Evolutionary conservation across 2,113 vertebrate genomes (phyloP).

Genomic region (Stigmatopora argus): DNA sequence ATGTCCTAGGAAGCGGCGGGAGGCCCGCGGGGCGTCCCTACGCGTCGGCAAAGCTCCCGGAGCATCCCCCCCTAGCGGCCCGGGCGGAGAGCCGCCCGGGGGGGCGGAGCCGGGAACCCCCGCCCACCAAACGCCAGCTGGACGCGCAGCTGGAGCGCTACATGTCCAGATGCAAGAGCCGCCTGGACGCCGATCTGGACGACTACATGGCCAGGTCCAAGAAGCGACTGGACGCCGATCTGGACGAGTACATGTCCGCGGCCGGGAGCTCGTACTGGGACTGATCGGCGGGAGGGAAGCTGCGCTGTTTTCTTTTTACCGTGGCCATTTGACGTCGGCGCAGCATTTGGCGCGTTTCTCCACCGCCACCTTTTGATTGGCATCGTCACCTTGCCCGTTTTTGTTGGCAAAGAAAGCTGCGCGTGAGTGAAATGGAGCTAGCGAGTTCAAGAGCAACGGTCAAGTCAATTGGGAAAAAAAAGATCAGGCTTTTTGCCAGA

Average conservation of each 20-base stretch:
- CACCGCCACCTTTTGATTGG: too few relatives aligned
- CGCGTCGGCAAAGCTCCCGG: neutral
- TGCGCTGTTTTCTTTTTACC: neutral
- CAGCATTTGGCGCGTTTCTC: neutral
- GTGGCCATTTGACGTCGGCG: neutral
- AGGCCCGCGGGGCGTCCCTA: too few relatives aligned
- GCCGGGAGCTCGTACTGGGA: slow-evolving; percentile 5
- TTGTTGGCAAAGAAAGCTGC: too few relatives aligned
- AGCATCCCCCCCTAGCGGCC: too few relatives aligned
- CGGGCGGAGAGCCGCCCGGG: neutral
- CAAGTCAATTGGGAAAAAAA: too few relatives aligned
- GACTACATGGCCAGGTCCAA: slow-evolving; percentile 87
- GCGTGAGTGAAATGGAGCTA: too few relatives aligned
- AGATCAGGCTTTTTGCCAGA: too few relatives aligned
- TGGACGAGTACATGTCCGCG: slow-evolving; percentile 89
- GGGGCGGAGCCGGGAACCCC: slow-evolving; percentile 8
- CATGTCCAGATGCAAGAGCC: slow-evolving; percentile 84
- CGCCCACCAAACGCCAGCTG: slow-evolving; percentile 77
- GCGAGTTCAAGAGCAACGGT: too few relatives aligned
- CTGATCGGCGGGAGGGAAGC: neutral
- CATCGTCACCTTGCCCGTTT: too few relatives aligned
- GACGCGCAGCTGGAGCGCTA: slow-evolving; percentile 86
- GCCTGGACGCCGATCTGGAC: slow-evolving; percentile 85
- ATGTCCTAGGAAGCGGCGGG: slow-evolving; percentile 31
- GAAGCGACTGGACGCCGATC: slow-evolving; percentile 80